These are phyloP conservation scores for Camponotus floridanus DNA, from an alignment of 1,140 invertebrate genomes.

Conservation along the genomic window DNA sequence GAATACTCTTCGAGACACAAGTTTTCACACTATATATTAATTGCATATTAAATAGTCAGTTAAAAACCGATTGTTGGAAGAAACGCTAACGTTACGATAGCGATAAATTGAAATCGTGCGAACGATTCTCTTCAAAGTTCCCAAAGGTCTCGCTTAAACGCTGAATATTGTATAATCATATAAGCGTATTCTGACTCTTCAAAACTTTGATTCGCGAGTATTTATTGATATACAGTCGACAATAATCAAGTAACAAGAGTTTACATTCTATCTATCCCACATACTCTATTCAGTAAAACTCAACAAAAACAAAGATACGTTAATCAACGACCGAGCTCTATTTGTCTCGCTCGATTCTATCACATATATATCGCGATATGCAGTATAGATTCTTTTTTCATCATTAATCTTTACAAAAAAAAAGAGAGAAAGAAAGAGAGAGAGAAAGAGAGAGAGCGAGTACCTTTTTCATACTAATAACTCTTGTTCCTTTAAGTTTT, in stretches of 20 bases:
- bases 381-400: conserved; percentile 9
- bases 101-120: conserved; percentile 34
- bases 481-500: not conserved
- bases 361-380: conserved; percentile 20
- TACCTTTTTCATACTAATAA: not conserved
- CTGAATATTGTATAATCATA: not conserved
- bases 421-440: no score
- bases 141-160: conserved; percentile 29
- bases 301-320: conserved; percentile 24
- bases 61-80: conserved; percentile 32
- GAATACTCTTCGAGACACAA: conserved; percentile 22
- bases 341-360: conserved; percentile 44
- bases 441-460: no score
- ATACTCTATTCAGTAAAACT: conserved; percentile 46
- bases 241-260: conserved; percentile 59
- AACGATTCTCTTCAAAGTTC: conserved; percentile 48
- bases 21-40: conserved; percentile 37
- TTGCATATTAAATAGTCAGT: conserved; percentile 26
- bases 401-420: not conserved
- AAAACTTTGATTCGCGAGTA: conserved; percentile 51
- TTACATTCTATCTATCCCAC: conserved; percentile 53
- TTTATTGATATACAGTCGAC: conserved; percentile 58
- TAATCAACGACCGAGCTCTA: conserved; percentile 52
- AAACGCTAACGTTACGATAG: conserved; percentile 30
- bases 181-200: conserved; percentile 18